These are phyloP conservation scores for Amphimallon solstitiale DNA, from an alignment of 2,888 invertebrate genomes.

Conservation along the genomic window DNA sequence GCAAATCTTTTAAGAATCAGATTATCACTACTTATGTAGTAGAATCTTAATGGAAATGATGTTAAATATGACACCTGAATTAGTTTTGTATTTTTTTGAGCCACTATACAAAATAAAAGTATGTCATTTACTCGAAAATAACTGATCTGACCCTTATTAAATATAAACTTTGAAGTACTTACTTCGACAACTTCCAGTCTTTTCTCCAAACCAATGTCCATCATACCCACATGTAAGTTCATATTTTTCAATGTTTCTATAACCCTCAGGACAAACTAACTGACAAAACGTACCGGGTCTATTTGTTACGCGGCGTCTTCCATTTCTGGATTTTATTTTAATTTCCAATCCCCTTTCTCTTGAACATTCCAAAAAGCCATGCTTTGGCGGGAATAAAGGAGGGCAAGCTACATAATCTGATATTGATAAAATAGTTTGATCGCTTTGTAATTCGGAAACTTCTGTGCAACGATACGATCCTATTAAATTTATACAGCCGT, in stretches of 20 bases:
- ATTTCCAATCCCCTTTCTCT: constrained; percentile 50
- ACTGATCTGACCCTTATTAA: too few species aligned
- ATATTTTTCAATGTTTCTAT: constrained; percentile 62
- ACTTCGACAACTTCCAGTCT: constrained; percentile 64
- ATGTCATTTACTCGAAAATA: too few species aligned
- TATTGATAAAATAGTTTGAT: constrained; percentile 40
- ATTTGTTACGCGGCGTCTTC: constrained; percentile 59
- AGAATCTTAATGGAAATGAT: too few species aligned
- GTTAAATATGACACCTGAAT: too few species aligned
- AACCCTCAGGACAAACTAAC: constrained; percentile 63
- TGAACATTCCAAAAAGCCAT: constrained; percentile 65
- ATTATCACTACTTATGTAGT: too few species aligned
- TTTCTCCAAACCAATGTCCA: constrained; percentile 64
- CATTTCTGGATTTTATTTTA: constrained; percentile 49
- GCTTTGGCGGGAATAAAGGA: constrained; percentile 61
- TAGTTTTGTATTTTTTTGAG: too few species aligned
- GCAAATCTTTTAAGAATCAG: too few species aligned
- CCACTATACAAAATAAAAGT: too few species aligned
- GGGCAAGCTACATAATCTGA: constrained; percentile 54
- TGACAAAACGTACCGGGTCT: constrained; percentile 65
- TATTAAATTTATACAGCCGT: constrained; percentile 71
- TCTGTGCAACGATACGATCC: constrained; percentile 69
- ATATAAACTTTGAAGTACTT: not conserved
- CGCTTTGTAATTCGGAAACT: constrained; percentile 46
- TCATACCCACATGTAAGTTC: constrained; percentile 62